phyloP scores from a whole-genome alignment of 1,140 invertebrate species.

The Hycleus phaleratus region DNA sequence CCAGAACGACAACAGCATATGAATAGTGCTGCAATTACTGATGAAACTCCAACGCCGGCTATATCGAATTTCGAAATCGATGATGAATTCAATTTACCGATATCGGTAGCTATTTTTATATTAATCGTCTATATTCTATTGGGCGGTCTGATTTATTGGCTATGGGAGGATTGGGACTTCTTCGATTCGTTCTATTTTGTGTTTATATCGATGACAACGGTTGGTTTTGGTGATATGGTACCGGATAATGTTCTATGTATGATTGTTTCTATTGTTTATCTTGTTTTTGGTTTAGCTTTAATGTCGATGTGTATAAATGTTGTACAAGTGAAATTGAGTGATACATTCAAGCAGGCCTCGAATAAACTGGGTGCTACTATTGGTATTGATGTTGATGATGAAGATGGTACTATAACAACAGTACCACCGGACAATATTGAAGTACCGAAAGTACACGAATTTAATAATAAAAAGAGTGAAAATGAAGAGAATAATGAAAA shows the following conservation, averaged over 20 bases:
- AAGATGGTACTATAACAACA: slow-evolving; percentile 45
- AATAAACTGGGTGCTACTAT: slow-evolving; percentile 80
- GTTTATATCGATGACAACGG: slow-evolving; percentile 90
- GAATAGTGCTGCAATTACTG: neutral
- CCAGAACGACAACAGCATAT: neutral
- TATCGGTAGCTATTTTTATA: slow-evolving; percentile 75
- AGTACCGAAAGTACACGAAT: slow-evolving; percentile 34
- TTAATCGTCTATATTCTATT: slow-evolving; percentile 77
- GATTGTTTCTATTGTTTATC: slow-evolving; percentile 86
- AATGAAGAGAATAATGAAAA: neutral
- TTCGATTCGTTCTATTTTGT: slow-evolving; percentile 91
- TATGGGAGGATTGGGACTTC: slow-evolving; percentile 75
- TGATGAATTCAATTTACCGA: slow-evolving; percentile 89
- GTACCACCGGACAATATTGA: slow-evolving; percentile 33
- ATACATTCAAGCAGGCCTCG: slow-evolving; percentile 77
- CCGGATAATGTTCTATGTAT: slow-evolving; percentile 84
- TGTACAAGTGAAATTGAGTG: slow-evolving; percentile 77
- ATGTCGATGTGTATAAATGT: slow-evolving; percentile 97
- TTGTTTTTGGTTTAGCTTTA: slow-evolving; percentile 87
- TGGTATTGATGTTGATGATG: slow-evolving; percentile 63
- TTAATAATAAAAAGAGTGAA: neutral
- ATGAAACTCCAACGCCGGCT: slow-evolving; percentile 57
- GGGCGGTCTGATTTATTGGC: slow-evolving; percentile 69
- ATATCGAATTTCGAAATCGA: slow-evolving; percentile 65
- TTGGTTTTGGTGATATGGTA: slow-evolving; percentile 86